These are phyloP conservation scores for Naso thynnoides DNA, from an alignment of 2,797 vertebrate genomes.

Conservation along the genomic window DNA sequence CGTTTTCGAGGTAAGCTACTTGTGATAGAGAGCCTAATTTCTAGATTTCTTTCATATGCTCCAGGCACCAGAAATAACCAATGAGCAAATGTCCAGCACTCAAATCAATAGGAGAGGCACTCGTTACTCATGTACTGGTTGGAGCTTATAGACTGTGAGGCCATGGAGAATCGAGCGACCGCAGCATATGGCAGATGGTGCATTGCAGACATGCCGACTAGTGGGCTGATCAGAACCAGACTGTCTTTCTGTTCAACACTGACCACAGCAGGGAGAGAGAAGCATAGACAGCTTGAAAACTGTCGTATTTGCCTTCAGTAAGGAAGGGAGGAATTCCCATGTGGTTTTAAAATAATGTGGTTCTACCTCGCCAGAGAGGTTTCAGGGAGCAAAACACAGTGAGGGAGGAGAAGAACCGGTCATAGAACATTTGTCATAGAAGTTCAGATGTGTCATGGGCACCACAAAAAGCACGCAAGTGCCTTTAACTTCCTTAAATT, in stretches of 20 bases:
- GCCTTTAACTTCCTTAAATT: constrained; percentile 40
- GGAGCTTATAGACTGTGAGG: constrained; percentile 32
- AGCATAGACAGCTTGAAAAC: constrained; percentile 44
- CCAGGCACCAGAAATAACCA: constrained; percentile 16
- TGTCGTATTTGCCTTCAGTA: constrained; percentile 57
- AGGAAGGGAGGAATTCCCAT: constrained; percentile 57
- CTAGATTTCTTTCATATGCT: constrained; percentile 38
- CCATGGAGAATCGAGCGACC: constrained; percentile 52
- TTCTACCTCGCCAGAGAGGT: constrained; percentile 50
- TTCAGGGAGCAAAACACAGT: constrained; percentile 26
- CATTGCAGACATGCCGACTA: constrained; percentile 56
- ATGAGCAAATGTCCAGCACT: constrained; percentile 29
- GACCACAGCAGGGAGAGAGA: constrained; percentile 58
- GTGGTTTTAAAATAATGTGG: constrained; percentile 69
- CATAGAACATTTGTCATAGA: constrained; percentile 60
- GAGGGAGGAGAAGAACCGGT: constrained; percentile 43
- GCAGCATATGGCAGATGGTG: constrained; percentile 66
- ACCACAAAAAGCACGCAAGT: constrained; percentile 51
- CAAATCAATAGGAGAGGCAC: constrained; percentile 38
- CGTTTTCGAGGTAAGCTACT: constrained; percentile 8
- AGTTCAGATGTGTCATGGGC: constrained; percentile 60
- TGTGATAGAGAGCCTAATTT: constrained; percentile 23
- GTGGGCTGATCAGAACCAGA: constrained; percentile 64
- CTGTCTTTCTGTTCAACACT: constrained; percentile 57
- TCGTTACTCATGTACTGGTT: constrained; percentile 51